Conservation (phyloP, 2,113 vertebrate species). For the Hyaena hyaena region DNA sequence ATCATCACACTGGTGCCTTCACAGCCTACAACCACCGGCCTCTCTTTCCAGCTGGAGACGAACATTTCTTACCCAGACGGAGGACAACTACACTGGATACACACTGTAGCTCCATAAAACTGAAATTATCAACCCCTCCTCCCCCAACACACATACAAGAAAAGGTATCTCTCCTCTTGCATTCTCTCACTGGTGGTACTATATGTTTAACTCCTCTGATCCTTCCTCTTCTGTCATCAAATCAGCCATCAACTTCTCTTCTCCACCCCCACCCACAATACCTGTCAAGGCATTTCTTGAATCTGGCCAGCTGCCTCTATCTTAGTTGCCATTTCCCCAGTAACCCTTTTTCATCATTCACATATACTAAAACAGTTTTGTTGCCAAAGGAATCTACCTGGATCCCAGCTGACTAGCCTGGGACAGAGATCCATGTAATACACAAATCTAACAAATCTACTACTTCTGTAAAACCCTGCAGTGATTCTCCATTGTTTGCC, state of each 20-base stretch:
- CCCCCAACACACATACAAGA: background rate
- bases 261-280: fast-evolving
- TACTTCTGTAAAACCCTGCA: background rate
- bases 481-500: background rate
- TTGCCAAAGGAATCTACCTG: background rate
- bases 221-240: background rate
- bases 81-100: background rate
- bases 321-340: background rate
- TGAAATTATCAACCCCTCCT: background rate
- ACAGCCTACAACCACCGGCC: background rate
- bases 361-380: background rate
- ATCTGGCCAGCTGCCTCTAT: background rate
- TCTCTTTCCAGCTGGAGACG: background rate
- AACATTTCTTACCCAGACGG: background rate
- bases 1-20: background rate
- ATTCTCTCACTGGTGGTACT: background rate
- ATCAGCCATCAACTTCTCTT: background rate
- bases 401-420: background rate
- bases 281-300: background rate
- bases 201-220: background rate
- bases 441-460: background rate
- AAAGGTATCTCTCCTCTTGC: background rate
- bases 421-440: background rate
- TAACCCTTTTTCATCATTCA: background rate
- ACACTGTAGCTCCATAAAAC: background rate